Conservation (phyloP, 2,888 invertebrate species). For the Sicus ferrugineus region DNA sequence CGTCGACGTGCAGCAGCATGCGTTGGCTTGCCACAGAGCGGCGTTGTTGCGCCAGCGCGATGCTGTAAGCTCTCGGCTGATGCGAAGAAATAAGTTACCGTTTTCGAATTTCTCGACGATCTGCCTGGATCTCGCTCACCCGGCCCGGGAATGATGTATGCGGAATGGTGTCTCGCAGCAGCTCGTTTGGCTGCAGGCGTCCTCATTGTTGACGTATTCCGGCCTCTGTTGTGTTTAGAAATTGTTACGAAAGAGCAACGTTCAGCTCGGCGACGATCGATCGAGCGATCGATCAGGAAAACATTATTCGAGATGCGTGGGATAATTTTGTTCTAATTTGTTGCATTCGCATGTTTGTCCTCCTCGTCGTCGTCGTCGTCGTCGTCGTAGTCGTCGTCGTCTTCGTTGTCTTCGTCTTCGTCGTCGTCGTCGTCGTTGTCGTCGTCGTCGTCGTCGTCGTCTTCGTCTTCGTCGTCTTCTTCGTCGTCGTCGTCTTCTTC, state of each 20-base stretch:
- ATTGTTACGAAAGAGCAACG: slow-evolving; percentile 19
- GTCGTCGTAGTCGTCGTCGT: too few species aligned
- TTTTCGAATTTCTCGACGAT: slow-evolving; percentile 55
- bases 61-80: slow-evolving; percentile 4
- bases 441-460: too few species aligned
- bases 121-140: slow-evolving; percentile 28
- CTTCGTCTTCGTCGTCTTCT: too few species aligned
- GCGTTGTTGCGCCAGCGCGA: background rate
- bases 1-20: background rate
- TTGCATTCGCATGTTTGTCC: slow-evolving; percentile 44
- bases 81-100: slow-evolving; percentile 55
- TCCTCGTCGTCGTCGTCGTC: too few species aligned
- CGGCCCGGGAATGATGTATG: slow-evolving; percentile 28
- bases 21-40: too few species aligned
- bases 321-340: slow-evolving; percentile 63
- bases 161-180: slow-evolving; percentile 27
- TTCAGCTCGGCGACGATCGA: background rate
- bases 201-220: slow-evolving; percentile 43
- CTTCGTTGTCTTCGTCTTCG: too few species aligned
- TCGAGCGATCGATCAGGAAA: slow-evolving; percentile 52
- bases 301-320: slow-evolving; percentile 61
- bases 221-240: slow-evolving; percentile 41
- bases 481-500: too few species aligned
- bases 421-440: too few species aligned
- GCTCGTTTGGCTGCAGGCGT: slow-evolving; percentile 18